phyloP scores from a whole-genome alignment of 2,113 vertebrate species.

The Climacteris rufus region DNA sequence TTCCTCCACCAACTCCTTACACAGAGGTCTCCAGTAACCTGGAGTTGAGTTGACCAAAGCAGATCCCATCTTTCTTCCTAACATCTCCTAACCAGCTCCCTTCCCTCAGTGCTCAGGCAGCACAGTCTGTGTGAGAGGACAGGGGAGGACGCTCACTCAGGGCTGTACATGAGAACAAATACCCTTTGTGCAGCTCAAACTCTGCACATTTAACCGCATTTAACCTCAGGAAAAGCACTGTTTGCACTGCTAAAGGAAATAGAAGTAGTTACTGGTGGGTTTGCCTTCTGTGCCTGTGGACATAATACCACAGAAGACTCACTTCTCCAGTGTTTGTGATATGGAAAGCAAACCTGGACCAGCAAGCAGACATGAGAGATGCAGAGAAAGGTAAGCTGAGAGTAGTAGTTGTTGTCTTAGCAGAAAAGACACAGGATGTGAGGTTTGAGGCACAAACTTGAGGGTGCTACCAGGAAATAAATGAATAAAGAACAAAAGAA shows the following conservation, averaged over 20 bases:
- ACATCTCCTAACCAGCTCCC: neutral
- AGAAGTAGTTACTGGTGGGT: rapidly evolving
- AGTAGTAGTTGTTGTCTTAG: neutral
- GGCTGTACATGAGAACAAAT: neutral
- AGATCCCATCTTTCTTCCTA: neutral
- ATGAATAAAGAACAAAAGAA: neutral
- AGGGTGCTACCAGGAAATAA: neutral
- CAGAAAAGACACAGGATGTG: neutral
- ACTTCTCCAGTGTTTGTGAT: neutral
- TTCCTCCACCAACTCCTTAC: neutral
- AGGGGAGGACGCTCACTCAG: rapidly evolving
- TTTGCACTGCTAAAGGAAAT: neutral
- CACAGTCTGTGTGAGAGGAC: too few species aligned
- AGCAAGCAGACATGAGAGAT: neutral
- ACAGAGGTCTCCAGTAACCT: neutral
- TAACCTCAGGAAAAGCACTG: neutral
- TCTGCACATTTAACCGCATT: rapidly evolving
- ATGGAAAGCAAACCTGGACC: neutral
- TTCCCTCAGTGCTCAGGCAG: neutral
- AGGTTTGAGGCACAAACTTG: neutral
- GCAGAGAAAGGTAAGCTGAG: neutral
- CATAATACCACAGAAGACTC: neutral
- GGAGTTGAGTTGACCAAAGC: neutral
- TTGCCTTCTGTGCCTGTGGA: neutral
- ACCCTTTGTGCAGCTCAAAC: neutral